Evolutionary conservation across 1,140 invertebrate genomes (phyloP), one percentile per base, ranked within the genome.

Genomic region (Sipha flava): DNA sequence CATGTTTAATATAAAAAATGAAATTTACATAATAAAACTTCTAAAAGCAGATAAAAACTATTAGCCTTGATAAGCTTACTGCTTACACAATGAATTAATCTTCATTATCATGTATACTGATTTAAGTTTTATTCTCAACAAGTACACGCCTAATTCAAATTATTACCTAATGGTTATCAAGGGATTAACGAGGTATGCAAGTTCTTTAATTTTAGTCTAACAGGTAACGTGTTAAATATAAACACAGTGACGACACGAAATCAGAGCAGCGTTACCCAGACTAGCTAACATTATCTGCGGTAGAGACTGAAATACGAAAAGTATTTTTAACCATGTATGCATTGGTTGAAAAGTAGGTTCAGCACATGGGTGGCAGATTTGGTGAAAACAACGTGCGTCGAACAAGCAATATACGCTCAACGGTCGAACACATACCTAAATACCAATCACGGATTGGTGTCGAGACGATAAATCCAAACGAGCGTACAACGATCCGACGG

Each of bases 31-130:
- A 26, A 47, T 70, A 47, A 47, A 47, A 29, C 23, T 70, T 37
- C 21, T 29, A 45, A 0, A 70, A 47, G 26, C 16, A 70, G 66
- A 70, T 70, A 70, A 70, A 70, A 70, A 70, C 18, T 9, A n/a
- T 47, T 29, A 70, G 43, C 40, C 40, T 70, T 47, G 66, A 70
- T 54, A 75, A 52, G 49, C 47, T 10, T 21, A 26, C 29, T 34
- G 49, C 31, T 72, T 52, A 49, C 47, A 49, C 40, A 72, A 34
- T 34, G 7, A 34, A 72, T 72, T 72, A 54, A 75, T 52, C 70
- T 70, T 47, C 5, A 37, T 75, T 75, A 75, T 75, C 70, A 75
- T 75, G 34, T 75, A 16, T 54, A 34, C 70, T 75, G 70, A 75
- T 75, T 54, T 21, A 31, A 21, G 18, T 75, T 52, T 73, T 72